Percentiles rank a stretch among this genome's conserved stretches.
Evolutionary conservation across 2,113 vertebrate genomes (phyloP).

Genomic region (Rhodinocichla rosea): DNA sequence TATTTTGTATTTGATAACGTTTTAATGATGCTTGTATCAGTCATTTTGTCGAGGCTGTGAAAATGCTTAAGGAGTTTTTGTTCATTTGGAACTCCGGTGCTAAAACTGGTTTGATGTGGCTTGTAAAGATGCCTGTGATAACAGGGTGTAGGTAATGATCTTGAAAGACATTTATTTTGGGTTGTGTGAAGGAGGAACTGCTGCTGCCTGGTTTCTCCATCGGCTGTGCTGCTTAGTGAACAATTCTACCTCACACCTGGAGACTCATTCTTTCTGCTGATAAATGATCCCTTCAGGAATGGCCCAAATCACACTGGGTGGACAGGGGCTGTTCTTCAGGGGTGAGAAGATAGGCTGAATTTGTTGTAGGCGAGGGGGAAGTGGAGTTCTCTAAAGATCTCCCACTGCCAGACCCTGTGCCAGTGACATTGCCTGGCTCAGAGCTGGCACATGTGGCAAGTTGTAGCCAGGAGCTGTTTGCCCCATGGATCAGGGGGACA

Average conservation of each 20-base stretch:
- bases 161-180: not conserved
- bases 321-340: not conserved
- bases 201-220: not conserved
- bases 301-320: rapidly evolving
- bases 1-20: not conserved
- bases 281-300: not conserved
- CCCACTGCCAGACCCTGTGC: rapidly evolving
- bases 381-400: not conserved
- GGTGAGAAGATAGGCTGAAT: not conserved
- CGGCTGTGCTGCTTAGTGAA: not conserved
- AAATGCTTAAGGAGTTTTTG: not conserved
- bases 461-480: not conserved
- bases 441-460: not conserved
- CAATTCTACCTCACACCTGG: not conserved
- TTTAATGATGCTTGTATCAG: not conserved
- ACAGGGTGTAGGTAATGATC: not conserved
- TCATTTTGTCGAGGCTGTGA: not conserved
- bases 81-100: not conserved
- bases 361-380: rapidly evolving
- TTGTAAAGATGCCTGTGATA: not conserved
- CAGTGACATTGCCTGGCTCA: rapidly evolving
- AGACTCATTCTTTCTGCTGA: not conserved
- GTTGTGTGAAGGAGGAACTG: not conserved
- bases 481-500: rapidly evolving
- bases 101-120: not conserved